These are phyloP conservation scores for Metopolophium dirhodum DNA, from an alignment of 1,140 invertebrate species.

Conservation along the genomic window DNA sequence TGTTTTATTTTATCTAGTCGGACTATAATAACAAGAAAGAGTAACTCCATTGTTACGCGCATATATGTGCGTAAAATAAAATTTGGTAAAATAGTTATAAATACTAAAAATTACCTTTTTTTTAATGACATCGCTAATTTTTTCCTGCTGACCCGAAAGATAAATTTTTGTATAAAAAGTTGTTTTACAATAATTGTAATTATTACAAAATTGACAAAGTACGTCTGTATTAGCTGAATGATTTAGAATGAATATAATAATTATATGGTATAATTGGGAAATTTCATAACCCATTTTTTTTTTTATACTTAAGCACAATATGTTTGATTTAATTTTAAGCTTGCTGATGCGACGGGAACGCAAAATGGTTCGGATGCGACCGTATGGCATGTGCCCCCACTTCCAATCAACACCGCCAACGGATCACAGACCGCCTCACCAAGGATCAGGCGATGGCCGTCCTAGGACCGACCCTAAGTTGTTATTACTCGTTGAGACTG, in stretches of 20 bases:
- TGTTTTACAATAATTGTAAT: no score
- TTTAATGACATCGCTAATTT: no score
- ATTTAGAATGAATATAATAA: no score
- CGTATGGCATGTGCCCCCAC: conserved; percentile 22
- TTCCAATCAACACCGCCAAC: conserved; percentile 46
- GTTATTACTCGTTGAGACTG: conserved; percentile 93
- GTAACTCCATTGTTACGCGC: no score
- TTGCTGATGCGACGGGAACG: conserved; percentile 43
- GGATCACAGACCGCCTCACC: conserved; percentile 31
- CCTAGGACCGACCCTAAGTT: conserved; percentile 86
- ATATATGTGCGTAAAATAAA: no score
- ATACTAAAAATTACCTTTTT: no score
- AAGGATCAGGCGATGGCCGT: background rate
- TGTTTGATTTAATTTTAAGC: background rate
- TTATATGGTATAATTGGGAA: background rate
- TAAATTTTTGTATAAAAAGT: no score
- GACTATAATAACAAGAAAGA: background rate
- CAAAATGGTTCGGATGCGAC: conserved; percentile 24
- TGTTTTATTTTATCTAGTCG: background rate
- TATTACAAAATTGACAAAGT: no score
- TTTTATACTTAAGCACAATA: background rate
- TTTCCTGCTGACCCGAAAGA: no score
- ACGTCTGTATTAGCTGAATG: no score
- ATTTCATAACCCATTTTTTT: background rate
- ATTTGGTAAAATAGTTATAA: no score